Conservation (phyloP, 2,113 vertebrate species). For the Isichthys henryi region DNA sequence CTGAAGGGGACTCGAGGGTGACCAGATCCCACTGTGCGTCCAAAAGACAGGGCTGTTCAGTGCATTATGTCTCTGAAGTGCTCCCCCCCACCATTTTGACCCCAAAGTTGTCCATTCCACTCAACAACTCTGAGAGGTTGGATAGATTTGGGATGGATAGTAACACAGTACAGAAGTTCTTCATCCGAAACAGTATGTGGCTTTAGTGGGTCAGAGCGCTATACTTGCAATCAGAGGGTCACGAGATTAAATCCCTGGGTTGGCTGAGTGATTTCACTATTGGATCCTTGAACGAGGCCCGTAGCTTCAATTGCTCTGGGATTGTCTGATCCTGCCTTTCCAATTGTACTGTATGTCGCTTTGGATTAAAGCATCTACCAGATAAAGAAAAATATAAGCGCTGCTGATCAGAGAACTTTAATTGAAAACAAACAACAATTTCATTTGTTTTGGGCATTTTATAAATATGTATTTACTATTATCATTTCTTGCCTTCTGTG, state of each 20-base stretch:
- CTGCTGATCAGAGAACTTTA: not conserved
- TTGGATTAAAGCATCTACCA: not conserved
- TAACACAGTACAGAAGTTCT: not conserved
- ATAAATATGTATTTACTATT: not conserved
- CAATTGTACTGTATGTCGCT: not conserved
- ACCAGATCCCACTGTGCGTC: slow-evolving; percentile 1
- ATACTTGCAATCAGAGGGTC: not conserved
- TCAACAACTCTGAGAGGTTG: not conserved
- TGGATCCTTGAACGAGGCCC: not conserved
- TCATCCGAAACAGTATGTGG: not conserved
- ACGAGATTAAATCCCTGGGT: not conserved
- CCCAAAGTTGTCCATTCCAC: not conserved
- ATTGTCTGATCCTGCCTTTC: not conserved
- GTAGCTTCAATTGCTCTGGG: not conserved
- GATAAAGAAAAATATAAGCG: not conserved
- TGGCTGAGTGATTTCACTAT: not conserved
- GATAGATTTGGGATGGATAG: not conserved
- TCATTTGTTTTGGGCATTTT: not conserved
- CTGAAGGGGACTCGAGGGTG: not conserved
- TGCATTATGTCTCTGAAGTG: not conserved
- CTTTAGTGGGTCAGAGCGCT: not conserved
- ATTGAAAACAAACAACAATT: not conserved
- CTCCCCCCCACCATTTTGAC: not conserved
- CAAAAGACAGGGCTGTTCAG: not conserved
- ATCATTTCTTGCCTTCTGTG: not conserved